A percentile compares a stretch with the other conserved stretches of the same genome.
These are phyloP conservation scores for Lytechinus variegatus DNA, from an alignment of 35 echinoderm and acorn worm genomes.

Conservation along the genomic window DNA sequence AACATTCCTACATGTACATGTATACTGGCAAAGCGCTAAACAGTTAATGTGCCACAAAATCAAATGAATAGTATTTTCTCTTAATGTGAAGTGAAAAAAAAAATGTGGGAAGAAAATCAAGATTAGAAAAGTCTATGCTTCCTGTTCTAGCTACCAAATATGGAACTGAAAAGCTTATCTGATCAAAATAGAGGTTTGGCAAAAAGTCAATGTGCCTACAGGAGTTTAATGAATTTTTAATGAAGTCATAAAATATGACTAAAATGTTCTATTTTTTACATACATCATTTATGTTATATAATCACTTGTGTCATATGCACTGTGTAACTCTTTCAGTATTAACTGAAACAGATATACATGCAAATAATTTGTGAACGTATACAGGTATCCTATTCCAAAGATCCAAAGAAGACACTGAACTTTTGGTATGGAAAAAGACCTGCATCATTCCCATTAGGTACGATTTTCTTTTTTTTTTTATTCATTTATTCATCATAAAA, in stretches of 20 bases:
- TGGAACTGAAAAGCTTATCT: background rate
- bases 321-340: background rate
- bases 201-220: background rate
- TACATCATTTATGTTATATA: background rate
- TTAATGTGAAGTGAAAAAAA: background rate
- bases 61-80: background rate
- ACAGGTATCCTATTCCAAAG: background rate
- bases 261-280: background rate
- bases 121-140: background rate
- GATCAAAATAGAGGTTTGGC: background rate
- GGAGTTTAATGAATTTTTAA: background rate
- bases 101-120: constrained; percentile 12
- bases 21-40: background rate
- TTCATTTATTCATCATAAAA: too few species aligned
- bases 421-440: too few species aligned
- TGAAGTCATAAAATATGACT: background rate
- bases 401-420: background rate
- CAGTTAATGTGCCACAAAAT: background rate
- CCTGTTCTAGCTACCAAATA: background rate
- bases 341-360: background rate
- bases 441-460: too few species aligned
- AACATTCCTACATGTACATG: background rate
- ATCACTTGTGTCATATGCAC: background rate
- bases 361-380: background rate
- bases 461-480: too few species aligned